These are phyloP conservation scores for Camptogramma bilineatum DNA, from an alignment of 2,888 invertebrate species.

Conservation along the genomic window DNA sequence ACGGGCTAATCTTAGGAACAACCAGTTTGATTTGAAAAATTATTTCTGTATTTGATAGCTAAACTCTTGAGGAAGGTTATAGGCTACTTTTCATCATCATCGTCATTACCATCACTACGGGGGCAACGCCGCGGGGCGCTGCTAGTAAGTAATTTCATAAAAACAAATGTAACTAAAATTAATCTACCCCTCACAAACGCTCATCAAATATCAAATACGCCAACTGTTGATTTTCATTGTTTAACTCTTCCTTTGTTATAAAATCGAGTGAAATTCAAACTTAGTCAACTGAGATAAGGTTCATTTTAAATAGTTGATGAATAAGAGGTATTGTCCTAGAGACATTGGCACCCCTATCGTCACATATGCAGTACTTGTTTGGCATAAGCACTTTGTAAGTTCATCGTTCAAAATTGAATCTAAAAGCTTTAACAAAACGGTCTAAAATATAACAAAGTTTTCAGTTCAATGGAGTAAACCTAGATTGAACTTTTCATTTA, in stretches of 20 bases:
- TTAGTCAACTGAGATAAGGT: constrained; percentile 58
- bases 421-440: neutral
- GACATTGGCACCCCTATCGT: constrained; percentile 64
- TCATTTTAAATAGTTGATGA: constrained; percentile 53
- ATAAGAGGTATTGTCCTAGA: constrained; percentile 67
- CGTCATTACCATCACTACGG: too few species aligned
- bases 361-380: constrained; percentile 61
- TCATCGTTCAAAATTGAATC: constrained; percentile 7
- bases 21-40: too few species aligned
- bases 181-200: constrained; percentile 32
- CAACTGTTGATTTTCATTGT: constrained; percentile 79
- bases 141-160: too few species aligned
- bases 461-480: neutral
- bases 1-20: too few species aligned
- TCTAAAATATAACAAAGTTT: neutral
- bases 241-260: constrained; percentile 49
- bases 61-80: too few species aligned
- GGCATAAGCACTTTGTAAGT: constrained; percentile 42
- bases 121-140: too few species aligned
- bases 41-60: too few species aligned
- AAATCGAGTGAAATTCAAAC: constrained; percentile 54
- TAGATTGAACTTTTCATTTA: constrained; percentile 6
- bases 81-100: too few species aligned
- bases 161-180: constrained; percentile 7
- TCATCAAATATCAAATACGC: constrained; percentile 53